phyloP scores from a whole-genome alignment of 1,140 invertebrate genomes.

The Archivesica marissinica region DNA sequence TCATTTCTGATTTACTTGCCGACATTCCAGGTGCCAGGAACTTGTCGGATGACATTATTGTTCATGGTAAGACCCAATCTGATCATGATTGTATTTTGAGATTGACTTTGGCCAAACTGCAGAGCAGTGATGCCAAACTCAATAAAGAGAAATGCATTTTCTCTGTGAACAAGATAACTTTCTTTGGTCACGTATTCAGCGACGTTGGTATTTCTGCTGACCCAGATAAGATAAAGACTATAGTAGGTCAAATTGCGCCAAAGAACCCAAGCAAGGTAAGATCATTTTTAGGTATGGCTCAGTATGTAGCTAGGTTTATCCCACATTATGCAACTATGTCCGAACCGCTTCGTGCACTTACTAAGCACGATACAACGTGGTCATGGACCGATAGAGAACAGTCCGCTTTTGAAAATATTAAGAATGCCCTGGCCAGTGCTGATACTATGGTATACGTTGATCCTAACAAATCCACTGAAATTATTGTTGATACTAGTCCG shows the following conservation, averaged over 20 bases:
- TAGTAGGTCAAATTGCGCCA: slow-evolving; percentile 61
- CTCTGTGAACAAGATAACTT: slow-evolving; percentile 49
- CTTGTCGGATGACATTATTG: too few species aligned
- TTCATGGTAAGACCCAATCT: too few species aligned
- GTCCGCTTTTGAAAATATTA: too few species aligned
- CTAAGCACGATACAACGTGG: slow-evolving; percentile 51
- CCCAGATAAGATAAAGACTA: slow-evolving; percentile 78
- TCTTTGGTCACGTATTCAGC: slow-evolving; percentile 63
- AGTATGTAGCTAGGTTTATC: slow-evolving; percentile 64
- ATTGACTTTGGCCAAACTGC: too few species aligned
- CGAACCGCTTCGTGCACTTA: slow-evolving; percentile 59
- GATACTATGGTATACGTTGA: too few species aligned
- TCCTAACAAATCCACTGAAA: too few species aligned
- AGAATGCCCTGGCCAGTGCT: too few species aligned
- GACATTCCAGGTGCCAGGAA: too few species aligned
- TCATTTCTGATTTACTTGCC: too few species aligned
- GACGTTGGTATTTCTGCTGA: slow-evolving; percentile 61
- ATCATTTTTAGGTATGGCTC: slow-evolving; percentile 67
- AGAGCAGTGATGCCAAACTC: too few species aligned
- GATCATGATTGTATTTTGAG: too few species aligned
- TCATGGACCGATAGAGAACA: slow-evolving; percentile 59
- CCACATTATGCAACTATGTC: slow-evolving; percentile 57
- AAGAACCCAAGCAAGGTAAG: slow-evolving; percentile 62
- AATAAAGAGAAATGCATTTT: slow-evolving; percentile 50
- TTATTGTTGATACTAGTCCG: too few species aligned